Evolutionary conservation across 2,888 invertebrate genomes (phyloP).

Genomic region (Halictus quadricinctus): DNA sequence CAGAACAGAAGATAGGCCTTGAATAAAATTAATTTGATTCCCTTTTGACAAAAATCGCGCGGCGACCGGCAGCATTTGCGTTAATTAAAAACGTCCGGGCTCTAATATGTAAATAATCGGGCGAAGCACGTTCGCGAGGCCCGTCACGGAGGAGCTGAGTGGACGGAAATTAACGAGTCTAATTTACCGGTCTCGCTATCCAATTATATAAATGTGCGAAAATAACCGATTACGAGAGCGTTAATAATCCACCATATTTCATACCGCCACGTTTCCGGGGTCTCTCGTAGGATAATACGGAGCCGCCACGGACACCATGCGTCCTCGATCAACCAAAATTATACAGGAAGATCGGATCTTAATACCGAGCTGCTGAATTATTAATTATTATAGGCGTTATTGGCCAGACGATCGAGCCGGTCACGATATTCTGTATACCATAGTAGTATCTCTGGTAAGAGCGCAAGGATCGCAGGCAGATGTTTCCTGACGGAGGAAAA

Average conservation of each 20-base stretch:
- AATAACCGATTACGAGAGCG: not conserved
- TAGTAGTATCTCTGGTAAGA: constrained; percentile 67
- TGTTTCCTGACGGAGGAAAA: constrained; percentile 72
- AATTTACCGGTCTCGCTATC: not conserved
- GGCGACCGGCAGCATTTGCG: not conserved
- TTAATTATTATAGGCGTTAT: constrained; percentile 59
- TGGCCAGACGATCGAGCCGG: constrained; percentile 34
- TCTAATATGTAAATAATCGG: not conserved
- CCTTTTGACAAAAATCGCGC: not conserved
- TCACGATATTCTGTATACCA: constrained; percentile 56
- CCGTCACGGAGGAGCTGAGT: not conserved
- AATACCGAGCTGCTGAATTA: constrained; percentile 47
- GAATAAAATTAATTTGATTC: not conserved
- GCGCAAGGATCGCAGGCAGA: constrained; percentile 69
- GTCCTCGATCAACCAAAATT: constrained; percentile 34
- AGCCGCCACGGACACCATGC: not conserved
- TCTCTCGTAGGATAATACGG: not conserved
- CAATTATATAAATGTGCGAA: constrained; percentile 9
- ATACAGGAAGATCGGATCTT: constrained; percentile 54
- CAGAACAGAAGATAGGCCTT: too few relatives aligned
- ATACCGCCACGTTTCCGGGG: not conserved
- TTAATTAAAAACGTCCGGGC: not conserved
- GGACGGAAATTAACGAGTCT: not conserved
- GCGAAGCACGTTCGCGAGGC: not conserved
- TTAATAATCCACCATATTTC: not conserved